phyloP scores from a whole-genome alignment of 64 coral and sea anemone genomes.

The Trachythela sp. region DNA sequence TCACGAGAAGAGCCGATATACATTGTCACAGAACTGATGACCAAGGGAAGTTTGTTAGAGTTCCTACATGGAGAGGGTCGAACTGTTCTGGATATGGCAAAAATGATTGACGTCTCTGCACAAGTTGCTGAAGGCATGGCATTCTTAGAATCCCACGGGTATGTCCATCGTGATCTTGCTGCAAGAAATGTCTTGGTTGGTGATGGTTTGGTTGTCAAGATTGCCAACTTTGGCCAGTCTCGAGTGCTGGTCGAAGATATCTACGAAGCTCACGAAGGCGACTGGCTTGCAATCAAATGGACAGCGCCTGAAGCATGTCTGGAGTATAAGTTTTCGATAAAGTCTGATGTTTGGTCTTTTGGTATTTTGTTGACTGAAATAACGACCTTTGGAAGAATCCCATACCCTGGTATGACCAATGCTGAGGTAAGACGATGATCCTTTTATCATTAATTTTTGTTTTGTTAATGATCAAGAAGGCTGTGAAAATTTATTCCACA shows the following conservation, averaged over 20 bases:
- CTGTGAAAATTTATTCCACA: too few species aligned
- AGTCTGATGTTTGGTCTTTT: constrained; percentile 99
- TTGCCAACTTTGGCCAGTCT: constrained; percentile 95
- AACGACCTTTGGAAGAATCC: constrained; percentile 81
- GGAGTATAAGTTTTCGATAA: constrained; percentile 91
- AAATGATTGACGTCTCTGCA: constrained; percentile 70
- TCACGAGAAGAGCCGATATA: constrained; percentile 94
- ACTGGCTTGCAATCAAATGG: constrained; percentile 97
- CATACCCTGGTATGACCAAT: constrained; percentile 93
- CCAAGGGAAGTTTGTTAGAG: constrained; percentile 84
- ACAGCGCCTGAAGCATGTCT: constrained; percentile 97
- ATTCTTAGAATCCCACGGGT: constrained; percentile 79
- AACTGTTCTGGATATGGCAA: constrained; percentile 5
- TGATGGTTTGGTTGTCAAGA: constrained; percentile 69
- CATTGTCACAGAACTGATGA: constrained; percentile 99
- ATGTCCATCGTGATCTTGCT: constrained; percentile 94
- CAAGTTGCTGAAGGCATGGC: constrained; percentile 95
- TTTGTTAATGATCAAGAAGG: too few species aligned
- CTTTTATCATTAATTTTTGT: too few species aligned
- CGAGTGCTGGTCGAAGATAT: constrained; percentile 87
- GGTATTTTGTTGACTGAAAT: constrained; percentile 86
- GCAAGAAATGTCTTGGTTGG: constrained; percentile 97
- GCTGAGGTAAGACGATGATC: constrained; percentile 58
- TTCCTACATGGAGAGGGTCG: constrained; percentile 79
- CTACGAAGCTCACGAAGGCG: constrained; percentile 95